Conservation (phyloP, 2,797 vertebrate genomes). For the Squalus acanthias region DNA sequence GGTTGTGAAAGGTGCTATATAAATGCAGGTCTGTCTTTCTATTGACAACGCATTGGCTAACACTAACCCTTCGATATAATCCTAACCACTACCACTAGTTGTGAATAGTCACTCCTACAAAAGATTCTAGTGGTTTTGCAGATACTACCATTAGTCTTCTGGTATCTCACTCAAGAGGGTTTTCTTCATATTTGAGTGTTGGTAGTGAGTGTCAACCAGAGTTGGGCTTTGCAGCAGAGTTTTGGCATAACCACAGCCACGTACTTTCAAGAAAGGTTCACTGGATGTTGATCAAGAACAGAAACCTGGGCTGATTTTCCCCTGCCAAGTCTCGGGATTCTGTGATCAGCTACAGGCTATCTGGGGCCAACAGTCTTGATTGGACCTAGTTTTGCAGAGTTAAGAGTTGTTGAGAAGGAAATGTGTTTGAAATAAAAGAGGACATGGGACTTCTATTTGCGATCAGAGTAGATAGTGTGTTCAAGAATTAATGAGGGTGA, state of each 20-base stretch:
- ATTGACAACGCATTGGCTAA: no score
- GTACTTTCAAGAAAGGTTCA: not conserved
- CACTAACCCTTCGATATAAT: no score
- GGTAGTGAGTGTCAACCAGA: not conserved
- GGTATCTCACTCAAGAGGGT: not conserved
- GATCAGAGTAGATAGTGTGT: not conserved
- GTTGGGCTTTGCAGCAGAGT: not conserved
- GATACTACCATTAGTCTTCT: not conserved
- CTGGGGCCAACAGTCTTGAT: not conserved
- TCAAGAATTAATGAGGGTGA: not conserved
- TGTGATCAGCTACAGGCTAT: not conserved
- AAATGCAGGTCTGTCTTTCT: no score
- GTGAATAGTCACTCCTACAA: not conserved
- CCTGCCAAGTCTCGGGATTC: not conserved
- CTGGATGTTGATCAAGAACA: no score
- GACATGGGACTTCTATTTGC: not conserved
- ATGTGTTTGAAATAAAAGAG: not conserved
- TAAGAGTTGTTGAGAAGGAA: not conserved
- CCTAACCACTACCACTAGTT: not conserved
- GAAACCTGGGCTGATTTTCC: not conserved
- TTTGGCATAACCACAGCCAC: not conserved
- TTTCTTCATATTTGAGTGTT: not conserved
- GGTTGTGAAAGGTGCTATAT: no score
- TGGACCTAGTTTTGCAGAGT: not conserved
- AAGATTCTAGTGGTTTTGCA: not conserved